Conservation (phyloP, 2,797 vertebrate genomes). For the Dallia pectoralis region DNA sequence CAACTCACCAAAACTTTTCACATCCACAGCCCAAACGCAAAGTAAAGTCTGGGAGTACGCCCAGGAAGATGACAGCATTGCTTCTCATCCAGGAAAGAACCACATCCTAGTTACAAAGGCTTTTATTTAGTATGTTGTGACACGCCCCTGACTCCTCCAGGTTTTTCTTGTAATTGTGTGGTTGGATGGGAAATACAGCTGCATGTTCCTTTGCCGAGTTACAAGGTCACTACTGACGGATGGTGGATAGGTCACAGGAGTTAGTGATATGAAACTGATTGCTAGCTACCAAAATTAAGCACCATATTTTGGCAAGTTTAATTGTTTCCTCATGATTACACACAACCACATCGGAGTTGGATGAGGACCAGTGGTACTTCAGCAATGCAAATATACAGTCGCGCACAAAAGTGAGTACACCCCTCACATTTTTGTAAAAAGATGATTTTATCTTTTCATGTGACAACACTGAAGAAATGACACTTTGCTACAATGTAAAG, state of each 20-base stretch:
- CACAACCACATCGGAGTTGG: slow-evolving; percentile 4
- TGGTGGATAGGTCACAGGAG: neutral
- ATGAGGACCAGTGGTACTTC: slow-evolving; percentile 31
- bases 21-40: neutral
- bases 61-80: neutral
- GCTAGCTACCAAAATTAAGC: neutral
- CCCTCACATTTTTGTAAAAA: too few relatives aligned
- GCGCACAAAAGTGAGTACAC: too few relatives aligned
- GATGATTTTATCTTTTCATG: too few relatives aligned
- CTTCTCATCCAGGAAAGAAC: neutral
- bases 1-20: neutral
- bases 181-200: neutral
- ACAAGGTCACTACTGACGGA: neutral
- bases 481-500: too few relatives aligned
- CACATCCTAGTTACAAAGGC: neutral
- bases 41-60: neutral
- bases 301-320: neutral
- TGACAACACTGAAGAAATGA: too few relatives aligned
- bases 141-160: neutral
- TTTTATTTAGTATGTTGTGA: neutral
- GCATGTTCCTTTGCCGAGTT: neutral
- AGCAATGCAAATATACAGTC: slow-evolving; percentile 16
- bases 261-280: neutral
- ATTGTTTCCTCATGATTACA: neutral
- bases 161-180: neutral